Percentiles rank a stretch among this genome's conserved stretches.
Evolutionary conservation across 2,113 vertebrate genomes (phyloP).

Genomic region (Sorex fumeus): DNA sequence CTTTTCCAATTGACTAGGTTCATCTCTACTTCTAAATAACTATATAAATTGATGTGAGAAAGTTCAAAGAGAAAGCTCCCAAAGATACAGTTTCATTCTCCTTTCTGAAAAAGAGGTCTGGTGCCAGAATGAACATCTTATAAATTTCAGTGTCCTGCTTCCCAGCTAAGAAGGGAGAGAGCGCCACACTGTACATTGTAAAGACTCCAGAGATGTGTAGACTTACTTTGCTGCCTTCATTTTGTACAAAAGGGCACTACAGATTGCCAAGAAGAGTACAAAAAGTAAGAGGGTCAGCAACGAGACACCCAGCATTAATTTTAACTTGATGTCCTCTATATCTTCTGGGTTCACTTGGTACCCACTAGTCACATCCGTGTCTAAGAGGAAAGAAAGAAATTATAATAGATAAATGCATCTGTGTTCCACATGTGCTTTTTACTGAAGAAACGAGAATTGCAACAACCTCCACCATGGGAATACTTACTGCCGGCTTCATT

Average conservation of each 20-base stretch:
- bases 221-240: constrained; percentile 72
- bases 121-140: not conserved
- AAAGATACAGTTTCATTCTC: not conserved
- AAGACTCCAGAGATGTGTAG: not conserved
- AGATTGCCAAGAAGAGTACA: constrained; percentile 40
- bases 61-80: not conserved
- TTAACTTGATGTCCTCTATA: constrained; percentile 27
- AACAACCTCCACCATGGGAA: not conserved
- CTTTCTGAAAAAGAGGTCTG: not conserved
- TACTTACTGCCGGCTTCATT: not conserved
- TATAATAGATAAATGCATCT: not conserved
- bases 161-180: not conserved
- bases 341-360: not conserved
- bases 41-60: constrained; percentile 12
- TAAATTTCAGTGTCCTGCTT: not conserved
- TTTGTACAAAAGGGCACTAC: constrained; percentile 33
- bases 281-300: constrained; percentile 55
- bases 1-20: not conserved
- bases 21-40: not conserved
- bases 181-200: not conserved
- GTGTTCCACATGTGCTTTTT: accelerated
- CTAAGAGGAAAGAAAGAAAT: constrained; percentile 75
- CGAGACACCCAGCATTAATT: constrained; percentile 48
- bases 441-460: not conserved
- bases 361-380: not conserved